phyloP scores from a whole-genome alignment of 1,140 invertebrate genomes.

The Phymastichus coffea region DNA sequence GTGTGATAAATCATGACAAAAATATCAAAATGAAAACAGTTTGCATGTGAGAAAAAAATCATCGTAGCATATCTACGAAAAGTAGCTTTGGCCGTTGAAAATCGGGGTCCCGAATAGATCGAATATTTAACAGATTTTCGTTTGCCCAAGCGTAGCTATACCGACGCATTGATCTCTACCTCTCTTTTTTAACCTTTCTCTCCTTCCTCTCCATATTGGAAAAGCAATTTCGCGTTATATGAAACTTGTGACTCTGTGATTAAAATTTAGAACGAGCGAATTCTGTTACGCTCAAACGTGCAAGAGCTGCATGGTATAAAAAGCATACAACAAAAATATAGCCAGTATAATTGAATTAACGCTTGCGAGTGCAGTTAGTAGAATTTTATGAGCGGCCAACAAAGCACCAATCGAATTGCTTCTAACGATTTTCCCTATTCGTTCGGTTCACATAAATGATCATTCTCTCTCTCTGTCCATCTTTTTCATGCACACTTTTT shows the following conservation, averaged over 20 bases:
- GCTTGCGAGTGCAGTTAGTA: neutral
- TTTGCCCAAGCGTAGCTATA: neutral
- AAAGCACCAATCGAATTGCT: neutral
- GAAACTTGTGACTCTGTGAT: constrained; percentile 4
- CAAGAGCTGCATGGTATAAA: neutral
- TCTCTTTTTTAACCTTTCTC: too few relatives aligned
- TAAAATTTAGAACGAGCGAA: neutral
- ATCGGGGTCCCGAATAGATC: too few relatives aligned
- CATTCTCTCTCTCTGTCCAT: neutral
- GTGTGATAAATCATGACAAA: too few relatives aligned
- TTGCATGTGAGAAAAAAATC: too few relatives aligned
- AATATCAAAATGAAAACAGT: too few relatives aligned
- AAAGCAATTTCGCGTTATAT: constrained; percentile 2
- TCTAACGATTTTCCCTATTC: too few relatives aligned
- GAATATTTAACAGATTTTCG: constrained; percentile 8
- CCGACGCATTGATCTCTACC: too few relatives aligned
- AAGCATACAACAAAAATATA: neutral
- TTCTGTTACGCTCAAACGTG: neutral
- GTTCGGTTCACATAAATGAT: too few relatives aligned
- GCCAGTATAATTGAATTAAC: neutral
- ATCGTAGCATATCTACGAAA: too few relatives aligned
- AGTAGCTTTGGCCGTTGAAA: too few relatives aligned
- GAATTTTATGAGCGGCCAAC: neutral
- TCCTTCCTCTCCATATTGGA: neutral
- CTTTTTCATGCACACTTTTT: neutral